These are phyloP conservation scores for Brachypteracias leptosomus DNA, from an alignment of 2,113 vertebrate species.

Conservation along the genomic window DNA sequence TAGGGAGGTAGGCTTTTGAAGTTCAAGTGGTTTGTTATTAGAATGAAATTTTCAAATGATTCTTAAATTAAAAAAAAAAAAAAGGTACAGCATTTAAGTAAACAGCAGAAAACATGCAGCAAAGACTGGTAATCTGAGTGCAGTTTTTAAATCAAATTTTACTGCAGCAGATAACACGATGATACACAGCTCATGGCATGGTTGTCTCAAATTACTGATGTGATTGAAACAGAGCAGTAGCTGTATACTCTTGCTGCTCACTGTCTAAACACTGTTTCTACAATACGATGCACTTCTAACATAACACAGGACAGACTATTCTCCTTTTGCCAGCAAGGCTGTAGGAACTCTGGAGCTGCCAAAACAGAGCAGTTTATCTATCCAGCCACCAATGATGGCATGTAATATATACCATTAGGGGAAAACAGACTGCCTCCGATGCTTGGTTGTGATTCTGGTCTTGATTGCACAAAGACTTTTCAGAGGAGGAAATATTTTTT, in stretches of 20 bases:
- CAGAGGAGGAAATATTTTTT: not conserved
- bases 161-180: slow-evolving; percentile 35
- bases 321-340: not conserved
- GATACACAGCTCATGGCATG: slow-evolving; percentile 24
- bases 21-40: not conserved
- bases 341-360: not conserved
- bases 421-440: not conserved
- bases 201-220: slow-evolving; percentile 62
- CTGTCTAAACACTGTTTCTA: not conserved
- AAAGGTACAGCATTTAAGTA: not conserved
- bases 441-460: not conserved
- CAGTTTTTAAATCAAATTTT: slow-evolving; percentile 62
- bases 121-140: slow-evolving; percentile 24
- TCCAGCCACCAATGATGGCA: not conserved
- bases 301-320: not conserved
- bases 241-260: slow-evolving; percentile 33
- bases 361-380: not conserved
- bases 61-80: not conserved
- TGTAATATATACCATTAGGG: not conserved
- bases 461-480: not conserved
- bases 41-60: slow-evolving; percentile 6
- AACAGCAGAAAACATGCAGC: not conserved
- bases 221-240: slow-evolving; percentile 48
- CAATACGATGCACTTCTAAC: not conserved
- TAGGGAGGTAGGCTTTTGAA: not conserved